Conservation (phyloP, 2,113 vertebrate species). For the Entomyzon cyanotis region DNA sequence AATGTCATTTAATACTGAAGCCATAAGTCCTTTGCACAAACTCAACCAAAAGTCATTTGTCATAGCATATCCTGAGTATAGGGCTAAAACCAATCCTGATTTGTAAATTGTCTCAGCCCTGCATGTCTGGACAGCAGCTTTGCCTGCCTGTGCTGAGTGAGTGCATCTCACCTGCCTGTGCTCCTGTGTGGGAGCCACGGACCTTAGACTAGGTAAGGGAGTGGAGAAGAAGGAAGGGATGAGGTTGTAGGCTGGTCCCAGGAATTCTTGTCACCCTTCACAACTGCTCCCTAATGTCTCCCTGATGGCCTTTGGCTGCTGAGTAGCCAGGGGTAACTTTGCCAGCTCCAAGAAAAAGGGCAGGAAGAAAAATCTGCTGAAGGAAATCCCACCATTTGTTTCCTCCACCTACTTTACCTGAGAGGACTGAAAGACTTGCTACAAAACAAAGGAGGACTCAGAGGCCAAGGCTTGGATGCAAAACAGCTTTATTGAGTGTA, state of each 20-base stretch:
- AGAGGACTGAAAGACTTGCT: background rate
- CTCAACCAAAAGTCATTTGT: no score
- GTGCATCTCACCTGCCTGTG: background rate
- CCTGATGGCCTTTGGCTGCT: background rate
- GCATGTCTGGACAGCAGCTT: background rate
- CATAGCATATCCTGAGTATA: background rate
- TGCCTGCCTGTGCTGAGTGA: background rate
- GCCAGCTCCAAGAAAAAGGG: background rate
- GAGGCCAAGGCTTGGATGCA: background rate
- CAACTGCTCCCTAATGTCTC: background rate
- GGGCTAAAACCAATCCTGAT: background rate
- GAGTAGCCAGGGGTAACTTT: background rate
- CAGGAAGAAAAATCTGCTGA: background rate
- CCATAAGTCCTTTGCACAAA: no score
- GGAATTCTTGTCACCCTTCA: background rate
- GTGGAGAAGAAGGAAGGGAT: background rate
- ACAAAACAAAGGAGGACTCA: background rate
- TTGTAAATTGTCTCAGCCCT: background rate
- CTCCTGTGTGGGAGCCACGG: background rate
- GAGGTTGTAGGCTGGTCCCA: background rate
- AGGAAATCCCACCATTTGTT: background rate
- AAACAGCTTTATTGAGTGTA: background rate
- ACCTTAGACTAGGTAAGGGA: background rate
- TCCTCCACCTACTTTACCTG: background rate
- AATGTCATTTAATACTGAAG: background rate